A percentile compares a stretch with the other conserved stretches of the same genome.
Conservation (phyloP, 30 jellyfish, hydroid and myxozoan species). For the Nemopilema nomurai region DNA sequence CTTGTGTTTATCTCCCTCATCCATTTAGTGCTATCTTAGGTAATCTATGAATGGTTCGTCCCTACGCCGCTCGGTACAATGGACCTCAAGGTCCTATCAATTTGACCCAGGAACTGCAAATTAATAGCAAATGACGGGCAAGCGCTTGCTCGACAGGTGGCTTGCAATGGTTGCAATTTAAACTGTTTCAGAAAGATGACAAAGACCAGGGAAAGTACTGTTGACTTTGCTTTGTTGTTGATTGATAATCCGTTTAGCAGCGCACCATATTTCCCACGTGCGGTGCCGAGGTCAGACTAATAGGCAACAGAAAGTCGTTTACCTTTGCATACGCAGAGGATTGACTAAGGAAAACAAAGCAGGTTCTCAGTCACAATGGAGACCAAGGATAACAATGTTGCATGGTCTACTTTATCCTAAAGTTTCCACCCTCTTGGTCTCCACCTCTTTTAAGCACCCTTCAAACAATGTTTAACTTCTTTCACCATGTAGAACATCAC, state of each 20-base stretch:
- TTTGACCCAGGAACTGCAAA: slow-evolving; percentile 29
- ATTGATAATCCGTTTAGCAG: slow-evolving; percentile 25
- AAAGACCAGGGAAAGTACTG: background rate
- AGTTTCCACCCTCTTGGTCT: background rate
- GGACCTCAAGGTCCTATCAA: slow-evolving; percentile 9
- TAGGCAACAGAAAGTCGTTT: background rate
- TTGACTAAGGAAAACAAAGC: background rate
- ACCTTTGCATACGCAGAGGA: background rate
- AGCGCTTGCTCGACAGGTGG: slow-evolving; percentile 22
- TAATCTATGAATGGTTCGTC: background rate
- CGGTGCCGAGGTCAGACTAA: slow-evolving; percentile 28
- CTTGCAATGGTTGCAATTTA: slow-evolving; percentile 24
- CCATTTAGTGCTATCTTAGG: background rate
- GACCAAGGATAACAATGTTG: background rate
- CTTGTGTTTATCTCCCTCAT: background rate
- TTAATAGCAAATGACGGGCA: background rate
- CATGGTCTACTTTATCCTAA: background rate
- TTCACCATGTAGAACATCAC: no score
- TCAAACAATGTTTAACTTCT: background rate
- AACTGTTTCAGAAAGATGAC: slow-evolving; percentile 2
- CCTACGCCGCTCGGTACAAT: slow-evolving; percentile 3
- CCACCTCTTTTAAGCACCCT: background rate
- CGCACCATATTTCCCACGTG: slow-evolving; percentile 50
- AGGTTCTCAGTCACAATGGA: background rate
- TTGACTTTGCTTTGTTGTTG: slow-evolving; percentile 21